A percentile compares a stretch with the other conserved stretches of the same genome.
Evolutionary conservation across 2,113 vertebrate species (phyloP).

Genomic region (Theristicus caerulescens): DNA sequence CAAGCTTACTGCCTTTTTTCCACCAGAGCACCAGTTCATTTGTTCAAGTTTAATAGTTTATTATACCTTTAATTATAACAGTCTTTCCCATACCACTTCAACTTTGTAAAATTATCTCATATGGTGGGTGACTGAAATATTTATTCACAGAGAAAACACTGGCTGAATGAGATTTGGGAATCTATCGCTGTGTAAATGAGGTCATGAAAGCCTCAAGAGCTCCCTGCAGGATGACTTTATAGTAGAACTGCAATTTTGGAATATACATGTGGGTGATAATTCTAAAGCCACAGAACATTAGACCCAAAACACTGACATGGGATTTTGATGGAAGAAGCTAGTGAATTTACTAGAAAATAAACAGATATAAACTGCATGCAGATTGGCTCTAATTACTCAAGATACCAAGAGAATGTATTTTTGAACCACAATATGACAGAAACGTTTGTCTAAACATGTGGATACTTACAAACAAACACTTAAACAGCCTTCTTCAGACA

Average conservation of each 20-base stretch:
- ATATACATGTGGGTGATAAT: background rate
- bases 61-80: constrained; percentile 7
- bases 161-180: constrained; percentile 18
- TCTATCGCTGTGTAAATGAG: constrained; percentile 1
- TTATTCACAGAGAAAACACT: background rate
- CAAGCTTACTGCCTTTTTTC: background rate
- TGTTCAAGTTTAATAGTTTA: constrained; percentile 15
- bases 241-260: background rate
- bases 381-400: background rate
- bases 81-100: background rate
- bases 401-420: background rate
- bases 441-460: background rate
- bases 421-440: background rate
- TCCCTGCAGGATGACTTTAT: constrained; percentile 3
- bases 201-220: constrained; percentile 8
- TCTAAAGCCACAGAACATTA: constrained; percentile 22
- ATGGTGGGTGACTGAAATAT: background rate
- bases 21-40: background rate
- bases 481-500: background rate
- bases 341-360: constrained; percentile 1
- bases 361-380: background rate
- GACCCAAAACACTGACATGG: background rate
- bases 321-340: background rate
- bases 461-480: background rate
- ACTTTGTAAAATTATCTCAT: background rate